These are phyloP conservation scores for Vespertilio murinus DNA, from an alignment of 2,797 vertebrate genomes.

Conservation along the genomic window DNA sequence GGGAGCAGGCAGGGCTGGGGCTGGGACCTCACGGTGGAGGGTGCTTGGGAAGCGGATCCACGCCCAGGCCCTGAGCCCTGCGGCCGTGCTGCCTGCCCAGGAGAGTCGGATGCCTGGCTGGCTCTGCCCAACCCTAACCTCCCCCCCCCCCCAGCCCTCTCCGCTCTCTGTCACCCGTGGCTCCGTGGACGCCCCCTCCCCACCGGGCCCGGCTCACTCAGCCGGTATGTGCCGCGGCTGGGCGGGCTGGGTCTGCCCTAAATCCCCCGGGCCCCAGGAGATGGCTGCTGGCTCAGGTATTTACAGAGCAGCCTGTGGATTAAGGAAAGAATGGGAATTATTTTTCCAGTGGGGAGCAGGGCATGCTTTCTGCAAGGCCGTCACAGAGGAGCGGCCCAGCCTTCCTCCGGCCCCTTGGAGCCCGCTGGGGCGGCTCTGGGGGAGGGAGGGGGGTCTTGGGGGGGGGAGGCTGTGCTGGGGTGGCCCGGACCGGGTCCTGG, in stretches of 20 bases:
- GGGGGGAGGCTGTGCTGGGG: neutral
- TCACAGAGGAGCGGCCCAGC: neutral
- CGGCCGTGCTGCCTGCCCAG: neutral
- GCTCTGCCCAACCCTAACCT: neutral
- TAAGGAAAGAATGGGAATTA: constrained; percentile 77
- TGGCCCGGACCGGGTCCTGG: neutral
- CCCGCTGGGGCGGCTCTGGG: neutral
- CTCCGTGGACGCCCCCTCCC: neutral
- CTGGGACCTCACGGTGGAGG: neutral
- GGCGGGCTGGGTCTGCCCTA: constrained; percentile 44
- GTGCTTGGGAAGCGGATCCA: neutral
- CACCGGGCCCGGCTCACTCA: neutral
- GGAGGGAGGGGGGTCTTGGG: neutral
- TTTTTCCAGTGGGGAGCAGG: constrained; percentile 66
- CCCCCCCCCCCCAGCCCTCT: neutral
- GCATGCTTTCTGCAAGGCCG: constrained; percentile 41
- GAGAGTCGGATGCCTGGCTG: neutral
- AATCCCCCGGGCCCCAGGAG: constrained; percentile 68
- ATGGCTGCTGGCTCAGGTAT: constrained; percentile 68
- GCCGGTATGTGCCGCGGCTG: neutral
- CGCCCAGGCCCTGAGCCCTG: neutral
- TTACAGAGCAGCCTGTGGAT: constrained; percentile 67
- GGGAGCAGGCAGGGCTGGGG: neutral
- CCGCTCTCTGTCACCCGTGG: neutral
- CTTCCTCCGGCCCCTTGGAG: neutral